phyloP scores from a whole-genome alignment of 2,888 invertebrate genomes.

The Polymixis flavicincta region DNA sequence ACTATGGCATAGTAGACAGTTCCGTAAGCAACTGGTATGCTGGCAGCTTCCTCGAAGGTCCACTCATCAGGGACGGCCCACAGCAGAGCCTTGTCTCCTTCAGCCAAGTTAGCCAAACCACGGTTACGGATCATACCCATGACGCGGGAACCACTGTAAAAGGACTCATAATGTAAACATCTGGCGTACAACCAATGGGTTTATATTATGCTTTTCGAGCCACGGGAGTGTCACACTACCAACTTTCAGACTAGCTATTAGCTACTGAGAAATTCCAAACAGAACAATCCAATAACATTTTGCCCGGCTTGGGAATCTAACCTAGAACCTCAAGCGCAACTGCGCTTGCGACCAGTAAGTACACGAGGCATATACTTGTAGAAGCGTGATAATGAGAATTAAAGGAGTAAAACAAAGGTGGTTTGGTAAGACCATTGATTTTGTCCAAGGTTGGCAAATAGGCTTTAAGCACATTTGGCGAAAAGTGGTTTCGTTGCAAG shows the following conservation, averaged over 20 bases:
- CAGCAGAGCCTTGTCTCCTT: conserved; percentile 88
- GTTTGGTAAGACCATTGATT: background rate
- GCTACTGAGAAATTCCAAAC: background rate
- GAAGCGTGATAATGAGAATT: background rate
- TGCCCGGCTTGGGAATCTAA: background rate
- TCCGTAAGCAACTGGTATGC: conserved; percentile 95
- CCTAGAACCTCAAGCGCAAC: background rate
- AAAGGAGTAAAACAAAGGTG: background rate
- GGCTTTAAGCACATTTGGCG: no score
- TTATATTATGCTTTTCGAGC: background rate
- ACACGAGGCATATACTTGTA: background rate
- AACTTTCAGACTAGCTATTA: background rate
- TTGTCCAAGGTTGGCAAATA: background rate
- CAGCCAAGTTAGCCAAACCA: conserved; percentile 91
- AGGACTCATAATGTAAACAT: conserved; percentile 1
- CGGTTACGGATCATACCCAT: conserved; percentile 92
- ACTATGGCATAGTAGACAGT: conserved; percentile 91
- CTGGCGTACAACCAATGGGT: background rate
- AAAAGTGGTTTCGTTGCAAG: background rate
- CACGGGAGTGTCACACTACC: background rate
- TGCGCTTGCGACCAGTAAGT: background rate
- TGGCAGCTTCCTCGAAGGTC: conserved; percentile 94
- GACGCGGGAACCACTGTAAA: conserved; percentile 89
- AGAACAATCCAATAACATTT: background rate
- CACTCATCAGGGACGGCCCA: conserved; percentile 94